Conservation (phyloP, 2,888 invertebrate genomes). For the Leucania comma region DNA sequence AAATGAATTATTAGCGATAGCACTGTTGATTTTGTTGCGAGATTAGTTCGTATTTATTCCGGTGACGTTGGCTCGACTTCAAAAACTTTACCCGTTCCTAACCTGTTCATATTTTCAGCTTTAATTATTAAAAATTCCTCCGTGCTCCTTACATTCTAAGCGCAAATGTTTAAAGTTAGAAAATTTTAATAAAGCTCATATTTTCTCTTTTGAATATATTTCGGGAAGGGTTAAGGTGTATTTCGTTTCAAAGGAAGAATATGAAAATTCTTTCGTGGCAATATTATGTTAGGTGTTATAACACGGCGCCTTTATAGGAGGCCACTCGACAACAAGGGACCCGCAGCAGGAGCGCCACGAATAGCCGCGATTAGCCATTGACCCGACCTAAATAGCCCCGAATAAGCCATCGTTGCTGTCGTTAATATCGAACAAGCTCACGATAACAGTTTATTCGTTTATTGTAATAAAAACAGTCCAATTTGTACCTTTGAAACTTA, state of each 20-base stretch:
- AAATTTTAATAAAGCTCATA: conserved; percentile 29
- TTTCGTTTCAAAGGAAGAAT: conserved; percentile 27
- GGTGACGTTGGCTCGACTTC: conserved; percentile 37
- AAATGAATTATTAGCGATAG: conserved; percentile 46
- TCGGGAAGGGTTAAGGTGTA: conserved; percentile 11
- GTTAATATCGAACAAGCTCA: conserved; percentile 79
- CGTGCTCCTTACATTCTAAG: conserved; percentile 30
- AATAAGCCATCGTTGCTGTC: conserved; percentile 79
- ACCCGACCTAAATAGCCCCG: conserved; percentile 83
- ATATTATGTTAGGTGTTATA: conserved; percentile 56
- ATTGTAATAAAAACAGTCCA: conserved; percentile 69
- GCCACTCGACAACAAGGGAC: conserved; percentile 63
- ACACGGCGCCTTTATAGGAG: conserved; percentile 43
- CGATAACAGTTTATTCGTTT: conserved; percentile 73
- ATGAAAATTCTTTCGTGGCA: conserved; percentile 20
- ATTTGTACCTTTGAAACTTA: conserved; percentile 70
- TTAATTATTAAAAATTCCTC: conserved; percentile 40
- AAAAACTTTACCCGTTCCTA: conserved; percentile 33
- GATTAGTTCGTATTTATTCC: conserved; percentile 53
- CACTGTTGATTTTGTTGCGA: conserved; percentile 51
- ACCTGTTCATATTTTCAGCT: conserved; percentile 38
- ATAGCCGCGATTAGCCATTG: conserved; percentile 81
- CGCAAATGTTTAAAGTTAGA: conserved; percentile 17
- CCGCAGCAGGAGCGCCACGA: conserved; percentile 76
- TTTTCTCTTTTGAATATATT: conserved; percentile 22